phyloP scores from a whole-genome alignment of 2,797 vertebrate genomes.

The Pseudomugil gertrudae region DNA sequence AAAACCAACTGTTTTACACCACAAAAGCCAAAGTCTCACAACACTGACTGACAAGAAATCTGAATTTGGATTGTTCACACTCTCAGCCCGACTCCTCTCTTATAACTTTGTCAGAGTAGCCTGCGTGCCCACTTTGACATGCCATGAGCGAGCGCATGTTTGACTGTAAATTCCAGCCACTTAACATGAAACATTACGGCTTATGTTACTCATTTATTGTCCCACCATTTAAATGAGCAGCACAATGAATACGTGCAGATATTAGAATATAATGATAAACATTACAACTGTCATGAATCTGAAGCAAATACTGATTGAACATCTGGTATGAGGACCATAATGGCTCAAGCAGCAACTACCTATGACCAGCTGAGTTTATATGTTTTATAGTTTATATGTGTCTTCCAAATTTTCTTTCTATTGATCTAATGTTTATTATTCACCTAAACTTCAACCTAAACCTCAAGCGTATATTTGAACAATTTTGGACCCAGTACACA shows the following conservation, averaged over 20 bases:
- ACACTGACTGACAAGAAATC: slow-evolving; percentile 12
- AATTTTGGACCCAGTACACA: no score
- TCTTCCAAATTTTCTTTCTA: no score
- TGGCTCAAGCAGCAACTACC: not conserved
- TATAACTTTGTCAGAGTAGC: not conserved
- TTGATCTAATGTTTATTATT: no score
- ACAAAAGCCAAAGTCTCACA: slow-evolving; percentile 45
- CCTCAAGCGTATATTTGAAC: no score
- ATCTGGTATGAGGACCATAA: not conserved
- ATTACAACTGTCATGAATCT: not conserved
- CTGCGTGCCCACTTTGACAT: slow-evolving; percentile 4
- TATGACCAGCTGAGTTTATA: no score
- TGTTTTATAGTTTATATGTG: no score
- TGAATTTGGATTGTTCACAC: slow-evolving; percentile 30
- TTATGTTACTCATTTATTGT: not conserved
- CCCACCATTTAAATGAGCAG: not conserved
- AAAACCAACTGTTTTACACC: slow-evolving; percentile 58
- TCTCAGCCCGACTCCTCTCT: slow-evolving; percentile 9
- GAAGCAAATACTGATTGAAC: not conserved
- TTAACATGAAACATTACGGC: not conserved
- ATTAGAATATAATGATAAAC: not conserved
- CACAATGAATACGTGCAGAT: not conserved
- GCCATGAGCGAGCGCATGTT: no score
- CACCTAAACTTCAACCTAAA: no score
- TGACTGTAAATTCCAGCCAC: not conserved